Evolutionary conservation across 2,888 invertebrate species (phyloP).

Genomic region (Netelia virgata): DNA sequence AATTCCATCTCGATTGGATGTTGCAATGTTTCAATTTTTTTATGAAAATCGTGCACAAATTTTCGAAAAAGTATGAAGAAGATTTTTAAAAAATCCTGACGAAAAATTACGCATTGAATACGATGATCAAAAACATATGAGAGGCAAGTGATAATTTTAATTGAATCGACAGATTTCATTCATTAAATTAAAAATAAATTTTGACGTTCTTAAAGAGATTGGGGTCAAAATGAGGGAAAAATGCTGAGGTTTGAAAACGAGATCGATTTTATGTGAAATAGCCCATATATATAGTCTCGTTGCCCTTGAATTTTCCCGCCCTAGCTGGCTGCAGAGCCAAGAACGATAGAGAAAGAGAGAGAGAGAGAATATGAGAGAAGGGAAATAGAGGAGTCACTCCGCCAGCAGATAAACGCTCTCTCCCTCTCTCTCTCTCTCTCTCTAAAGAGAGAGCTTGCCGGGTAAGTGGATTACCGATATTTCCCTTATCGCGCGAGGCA

Average conservation of each 20-base stretch:
- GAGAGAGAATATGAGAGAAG: slow-evolving; percentile 54
- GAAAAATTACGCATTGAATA: not conserved
- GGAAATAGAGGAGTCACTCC: slow-evolving; percentile 66
- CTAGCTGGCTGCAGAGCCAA: slow-evolving; percentile 66
- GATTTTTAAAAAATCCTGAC: not conserved
- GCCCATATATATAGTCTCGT: not conserved
- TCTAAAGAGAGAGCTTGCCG: slow-evolving; percentile 43
- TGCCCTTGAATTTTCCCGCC: slow-evolving; percentile 65
- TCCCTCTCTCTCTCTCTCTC: slow-evolving; percentile 47
- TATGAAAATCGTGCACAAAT: not conserved
- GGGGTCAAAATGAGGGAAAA: not conserved
- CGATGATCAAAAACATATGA: no score
- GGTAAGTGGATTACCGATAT: slow-evolving; percentile 72
- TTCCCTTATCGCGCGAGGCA: slow-evolving; percentile 68
- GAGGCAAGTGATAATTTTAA: not conserved
- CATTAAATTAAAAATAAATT: no score
- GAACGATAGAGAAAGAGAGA: slow-evolving; percentile 68
- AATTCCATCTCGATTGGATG: slow-evolving; percentile 4
- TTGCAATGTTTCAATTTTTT: slow-evolving; percentile 9
- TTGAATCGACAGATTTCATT: not conserved
- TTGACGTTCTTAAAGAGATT: not conserved
- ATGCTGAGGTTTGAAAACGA: not conserved
- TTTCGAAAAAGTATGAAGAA: not conserved
- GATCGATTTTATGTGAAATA: slow-evolving; percentile 4
- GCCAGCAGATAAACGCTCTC: slow-evolving; percentile 77